Base-by-base conservation (phyloP, 2,113 vertebrate species). In the Platichthys flesus region DNA sequence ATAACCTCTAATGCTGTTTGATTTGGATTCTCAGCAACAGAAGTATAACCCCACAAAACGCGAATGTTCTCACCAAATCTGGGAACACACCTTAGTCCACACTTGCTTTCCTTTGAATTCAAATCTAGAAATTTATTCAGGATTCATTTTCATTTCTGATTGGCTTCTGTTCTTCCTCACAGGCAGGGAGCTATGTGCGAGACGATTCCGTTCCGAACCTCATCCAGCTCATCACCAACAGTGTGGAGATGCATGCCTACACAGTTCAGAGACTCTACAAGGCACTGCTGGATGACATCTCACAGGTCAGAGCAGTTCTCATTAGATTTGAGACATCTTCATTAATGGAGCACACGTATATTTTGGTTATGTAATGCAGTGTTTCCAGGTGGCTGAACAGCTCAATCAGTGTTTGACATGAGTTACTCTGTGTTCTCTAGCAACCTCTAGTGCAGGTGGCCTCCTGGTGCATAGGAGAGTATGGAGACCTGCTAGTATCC, bases 381-480 rank as follows among this genome's bases (percentile, higher is more conserved):
- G 2, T 75, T 71, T 71, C 10, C 47, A 24, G 31, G 6, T 13
- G 28, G 16, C 18, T 57, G 21, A 64, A 20, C 47, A 18, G 28
- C 58, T 12, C 5, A 24, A 24, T 21, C n/a, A 65, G 21, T 35
- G 14, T 26, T 4, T 70, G 5, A 58, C 15, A 63, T 47, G 2
- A 76, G 35, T 82, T 76, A 76, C 45, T 85, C 7, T 70, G 67
- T 73, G 88, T 93, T 86, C 76, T 85, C 85, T 83, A 99, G 98
- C 98, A 99, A 93, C 97, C 98, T 37, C 89, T 99, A 81, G 97
- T 99, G 51, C 98, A 99, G 91, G 98, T 99, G 81, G 95, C 96
- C 4, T 97, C 98, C n/a, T 99, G 98, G 98, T 99, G 98, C 92
- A 98, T 98, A 94, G 98, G 98, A 85, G 98, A 99, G 86, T 99